Evolutionary conservation across 1,140 invertebrate genomes (phyloP).

Genomic region (Lepidotrigona ventralis): DNA sequence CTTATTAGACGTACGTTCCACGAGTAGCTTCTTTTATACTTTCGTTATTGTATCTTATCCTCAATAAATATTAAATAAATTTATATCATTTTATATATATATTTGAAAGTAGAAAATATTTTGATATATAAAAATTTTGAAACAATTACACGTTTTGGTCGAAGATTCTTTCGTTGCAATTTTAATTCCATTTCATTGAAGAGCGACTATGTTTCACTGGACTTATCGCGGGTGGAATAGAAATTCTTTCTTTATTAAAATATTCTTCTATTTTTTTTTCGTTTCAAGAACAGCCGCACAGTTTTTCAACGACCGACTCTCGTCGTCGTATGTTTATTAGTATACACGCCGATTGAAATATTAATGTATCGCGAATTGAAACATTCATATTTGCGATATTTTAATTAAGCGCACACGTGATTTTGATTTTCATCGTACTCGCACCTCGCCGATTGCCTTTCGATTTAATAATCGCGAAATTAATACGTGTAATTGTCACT

Average conservation of each 20-base stretch:
- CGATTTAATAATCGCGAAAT: slow-evolving; percentile 24
- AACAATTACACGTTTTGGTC: not conserved
- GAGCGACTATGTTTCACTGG: not conserved
- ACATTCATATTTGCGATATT: slow-evolving; percentile 18
- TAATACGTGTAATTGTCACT: slow-evolving; percentile 15
- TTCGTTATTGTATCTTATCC: not conserved
- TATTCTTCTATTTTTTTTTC: too few relatives aligned
- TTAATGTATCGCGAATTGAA: slow-evolving; percentile 23
- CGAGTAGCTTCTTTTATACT: not conserved
- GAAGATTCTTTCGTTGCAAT: not conserved
- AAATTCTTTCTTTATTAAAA: not conserved
- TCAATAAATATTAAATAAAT: too few relatives aligned
- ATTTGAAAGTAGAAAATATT: too few relatives aligned
- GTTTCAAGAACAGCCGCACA: not conserved
- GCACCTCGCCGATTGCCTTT: not conserved
- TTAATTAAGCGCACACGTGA: slow-evolving; percentile 39
- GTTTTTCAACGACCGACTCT: not conserved
- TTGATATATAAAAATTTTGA: not conserved
- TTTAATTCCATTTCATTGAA: not conserved
- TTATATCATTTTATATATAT: not conserved
- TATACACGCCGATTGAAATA: not conserved
- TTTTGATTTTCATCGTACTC: slow-evolving; percentile 30
- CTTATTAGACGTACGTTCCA: not conserved
- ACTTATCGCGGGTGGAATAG: not conserved
- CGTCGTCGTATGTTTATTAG: not conserved